Conservation (phyloP, 2,797 vertebrate genomes). For the Manis javanica region DNA sequence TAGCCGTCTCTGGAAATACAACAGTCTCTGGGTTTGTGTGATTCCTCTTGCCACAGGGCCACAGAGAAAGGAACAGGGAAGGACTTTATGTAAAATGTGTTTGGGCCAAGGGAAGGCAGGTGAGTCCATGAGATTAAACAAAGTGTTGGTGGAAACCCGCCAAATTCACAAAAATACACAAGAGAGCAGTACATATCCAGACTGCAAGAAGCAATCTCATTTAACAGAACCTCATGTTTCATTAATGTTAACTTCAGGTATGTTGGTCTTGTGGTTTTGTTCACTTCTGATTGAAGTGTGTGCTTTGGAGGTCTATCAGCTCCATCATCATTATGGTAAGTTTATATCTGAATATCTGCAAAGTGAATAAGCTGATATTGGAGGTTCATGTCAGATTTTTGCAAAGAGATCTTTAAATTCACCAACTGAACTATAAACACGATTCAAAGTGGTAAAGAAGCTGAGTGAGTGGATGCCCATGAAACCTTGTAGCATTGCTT, state of each 20-base stretch:
- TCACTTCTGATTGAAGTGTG: neutral
- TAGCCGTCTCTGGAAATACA: neutral
- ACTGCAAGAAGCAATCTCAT: neutral
- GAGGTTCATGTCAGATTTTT: neutral
- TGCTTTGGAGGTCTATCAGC: neutral
- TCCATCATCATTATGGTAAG: neutral
- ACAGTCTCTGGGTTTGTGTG: neutral
- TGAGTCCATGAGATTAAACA: neutral
- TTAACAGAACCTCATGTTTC: neutral
- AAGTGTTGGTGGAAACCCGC: neutral
- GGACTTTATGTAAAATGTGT: neutral
- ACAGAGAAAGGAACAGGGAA: neutral
- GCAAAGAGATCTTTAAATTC: neutral
- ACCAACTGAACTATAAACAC: neutral
- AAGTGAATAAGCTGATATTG: neutral
- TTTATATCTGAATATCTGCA: neutral
- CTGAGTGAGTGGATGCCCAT: no score
- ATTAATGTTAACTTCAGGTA: slow-evolving; percentile 15
- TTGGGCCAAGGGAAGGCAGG: neutral
- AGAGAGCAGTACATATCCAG: neutral
- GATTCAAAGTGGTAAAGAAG: neutral
- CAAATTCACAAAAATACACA: neutral
- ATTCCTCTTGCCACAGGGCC: neutral
- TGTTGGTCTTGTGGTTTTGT: neutral
- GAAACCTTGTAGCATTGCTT: neutral